Conservation (phyloP, 2,888 invertebrate genomes). For the Helicoverpa assulta region DNA sequence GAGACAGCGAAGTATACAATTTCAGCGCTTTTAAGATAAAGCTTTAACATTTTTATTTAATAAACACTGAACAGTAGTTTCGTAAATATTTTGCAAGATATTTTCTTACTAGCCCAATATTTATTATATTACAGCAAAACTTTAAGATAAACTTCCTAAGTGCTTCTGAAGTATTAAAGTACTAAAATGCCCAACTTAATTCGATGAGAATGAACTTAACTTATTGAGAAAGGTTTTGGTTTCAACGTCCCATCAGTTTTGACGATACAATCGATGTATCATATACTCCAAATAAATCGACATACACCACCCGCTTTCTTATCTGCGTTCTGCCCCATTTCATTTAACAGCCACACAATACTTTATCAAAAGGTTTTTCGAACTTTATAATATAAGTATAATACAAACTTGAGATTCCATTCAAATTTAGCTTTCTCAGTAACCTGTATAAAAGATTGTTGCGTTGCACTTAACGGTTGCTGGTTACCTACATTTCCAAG, state of each 20-base stretch:
- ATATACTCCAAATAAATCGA: constrained; percentile 4
- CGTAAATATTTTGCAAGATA: background rate
- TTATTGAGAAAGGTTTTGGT: background rate
- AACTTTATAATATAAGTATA: constrained; percentile 23
- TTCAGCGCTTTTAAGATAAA: background rate
- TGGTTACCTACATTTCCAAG: constrained; percentile 50
- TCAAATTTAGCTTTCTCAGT: constrained; percentile 32
- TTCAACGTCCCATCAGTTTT: background rate
- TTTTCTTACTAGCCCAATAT: background rate
- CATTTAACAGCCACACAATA: constrained; percentile 30
- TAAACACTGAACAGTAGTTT: background rate
- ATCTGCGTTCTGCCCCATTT: constrained; percentile 28
- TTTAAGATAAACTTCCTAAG: no score
- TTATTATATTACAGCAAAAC: no score
- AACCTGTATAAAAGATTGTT: constrained; percentile 50
- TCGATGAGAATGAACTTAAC: no score
- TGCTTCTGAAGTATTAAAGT: no score
- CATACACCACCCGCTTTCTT: constrained; percentile 11
- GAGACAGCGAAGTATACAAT: background rate
- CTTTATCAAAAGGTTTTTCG: constrained; percentile 35
- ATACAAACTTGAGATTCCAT: constrained; percentile 28
- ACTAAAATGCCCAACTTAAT: no score
- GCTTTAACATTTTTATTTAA: background rate
- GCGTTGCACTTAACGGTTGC: constrained; percentile 43
- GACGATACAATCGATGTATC: constrained; percentile 7